Base-by-base conservation (phyloP, 2,113 vertebrate genomes). In the Rynchops niger region DNA sequence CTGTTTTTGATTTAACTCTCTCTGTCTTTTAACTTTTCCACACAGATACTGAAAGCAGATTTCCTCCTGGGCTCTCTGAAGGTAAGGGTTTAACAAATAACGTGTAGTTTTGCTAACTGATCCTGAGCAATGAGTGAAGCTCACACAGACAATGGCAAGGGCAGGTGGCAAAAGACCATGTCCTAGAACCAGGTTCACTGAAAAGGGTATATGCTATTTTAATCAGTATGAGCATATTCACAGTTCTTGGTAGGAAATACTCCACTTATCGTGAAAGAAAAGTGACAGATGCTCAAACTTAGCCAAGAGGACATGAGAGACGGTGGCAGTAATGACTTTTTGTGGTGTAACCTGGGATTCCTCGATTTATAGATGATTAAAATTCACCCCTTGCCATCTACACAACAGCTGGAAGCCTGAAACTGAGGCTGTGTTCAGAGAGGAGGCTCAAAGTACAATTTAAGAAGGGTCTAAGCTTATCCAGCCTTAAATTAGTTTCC, bases 31-130 rank as follows among this genome's bases (percentile, higher is more conserved):
- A 86, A 93, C 43, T 19, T 45, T 76, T 85, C 38, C 53, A 36
- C 40, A 95, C 30, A 96, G 96, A 72, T 86, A 61, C 82, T 62
- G 91, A 65, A 81, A 86, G n/a, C 16, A 82, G 87, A 88, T 86
- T 55, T 89, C 76, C n/a, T 96, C 69, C 82, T 77, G 62, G 47
- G 40, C 11, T 90, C 49, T 42, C 55, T 95, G 49, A 96, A 97
- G 96, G 97, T 97, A 97, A 95, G 95, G 17, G 12, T 67, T 79
- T 66, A 56, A 70, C 13, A 67, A 88, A 62, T 34, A 76, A n/a
- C 12, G 38, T 21, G 3, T 16, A 15, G 4, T 19, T 79, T 67
- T 82, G 15, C 25, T 93, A 56, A 45, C 6, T 50, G 40, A 73
- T 72, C 16, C 62, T 72, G 30, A 70, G n/a, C 25, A 50, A 19